Conservation (phyloP, 2,888 invertebrate genomes). For the Diogma glabrata region DNA sequence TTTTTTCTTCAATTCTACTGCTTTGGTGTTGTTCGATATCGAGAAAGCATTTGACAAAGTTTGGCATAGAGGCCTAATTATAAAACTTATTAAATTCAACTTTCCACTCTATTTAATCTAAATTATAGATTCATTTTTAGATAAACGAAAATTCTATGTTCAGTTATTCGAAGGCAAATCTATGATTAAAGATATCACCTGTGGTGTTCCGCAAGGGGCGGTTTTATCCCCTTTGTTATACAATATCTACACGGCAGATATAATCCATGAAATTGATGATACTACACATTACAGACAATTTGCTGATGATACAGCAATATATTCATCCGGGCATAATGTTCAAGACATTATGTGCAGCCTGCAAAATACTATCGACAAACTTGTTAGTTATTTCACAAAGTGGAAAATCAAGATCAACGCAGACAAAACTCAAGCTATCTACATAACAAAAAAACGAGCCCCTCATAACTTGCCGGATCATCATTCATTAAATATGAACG, state of each 20-base stretch:
- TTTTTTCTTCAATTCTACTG: constrained; percentile 22
- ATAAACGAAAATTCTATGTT: constrained; percentile 20
- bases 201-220: constrained; percentile 25
- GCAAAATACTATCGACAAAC: constrained; percentile 3
- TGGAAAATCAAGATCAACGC: constrained; percentile 17
- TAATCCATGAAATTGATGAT: constrained; percentile 8
- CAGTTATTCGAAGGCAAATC: constrained; percentile 17
- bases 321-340: constrained; percentile 7
- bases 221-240: constrained; percentile 21
- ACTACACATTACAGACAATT: constrained; percentile 13
- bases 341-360: too few species aligned
- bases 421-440: constrained; percentile 15
- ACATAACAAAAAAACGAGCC: constrained; percentile 9
- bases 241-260: constrained; percentile 20
- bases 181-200: constrained; percentile 13
- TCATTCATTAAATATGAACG: background rate
- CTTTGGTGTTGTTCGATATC: constrained; percentile 24
- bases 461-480: background rate
- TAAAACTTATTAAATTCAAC: constrained; percentile 19
- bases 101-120: constrained; percentile 19
- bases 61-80: constrained; percentile 25
- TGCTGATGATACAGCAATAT: constrained; percentile 19
- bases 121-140: constrained; percentile 21
- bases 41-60: constrained; percentile 27
- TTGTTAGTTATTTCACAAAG: constrained; percentile 12